Evolutionary conservation across 2,113 vertebrate genomes (phyloP).

Genomic region (Stegostoma tigrinum): DNA sequence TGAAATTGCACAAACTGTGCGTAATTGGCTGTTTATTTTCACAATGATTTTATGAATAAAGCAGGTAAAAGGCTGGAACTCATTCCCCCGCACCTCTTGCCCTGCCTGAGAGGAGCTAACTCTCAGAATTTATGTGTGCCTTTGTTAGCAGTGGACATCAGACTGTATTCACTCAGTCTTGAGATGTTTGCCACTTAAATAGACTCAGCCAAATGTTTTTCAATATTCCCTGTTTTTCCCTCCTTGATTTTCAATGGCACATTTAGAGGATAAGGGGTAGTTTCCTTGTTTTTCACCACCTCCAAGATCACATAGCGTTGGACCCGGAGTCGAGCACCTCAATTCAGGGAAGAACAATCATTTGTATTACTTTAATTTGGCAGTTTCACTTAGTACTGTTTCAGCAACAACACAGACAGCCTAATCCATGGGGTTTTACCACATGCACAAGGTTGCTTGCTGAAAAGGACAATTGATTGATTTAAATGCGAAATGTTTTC

Average conservation of each 20-base stretch:
- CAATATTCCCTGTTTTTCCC: not conserved
- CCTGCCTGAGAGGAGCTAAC: not conserved
- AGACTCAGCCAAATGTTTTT: not conserved
- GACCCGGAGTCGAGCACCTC: not conserved
- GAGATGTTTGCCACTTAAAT: not conserved
- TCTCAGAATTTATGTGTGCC: not conserved
- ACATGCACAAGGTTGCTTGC: not conserved
- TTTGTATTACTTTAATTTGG: not conserved
- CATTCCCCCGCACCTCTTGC: not conserved
- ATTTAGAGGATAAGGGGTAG: not conserved
- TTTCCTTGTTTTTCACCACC: not conserved
- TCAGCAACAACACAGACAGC: not conserved
- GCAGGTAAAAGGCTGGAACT: not conserved
- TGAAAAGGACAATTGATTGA: not conserved
- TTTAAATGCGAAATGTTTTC: not conserved
- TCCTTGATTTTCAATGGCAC: not conserved
- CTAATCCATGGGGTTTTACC: not conserved
- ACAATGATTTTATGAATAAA: not conserved
- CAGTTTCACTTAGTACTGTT: not conserved
- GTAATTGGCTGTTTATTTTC: not conserved
- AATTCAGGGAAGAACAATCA: not conserved
- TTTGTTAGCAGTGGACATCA: not conserved
- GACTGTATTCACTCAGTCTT: not conserved
- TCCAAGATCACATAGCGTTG: not conserved
- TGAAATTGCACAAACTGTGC: not conserved